These are phyloP conservation scores for Microtus pennsylvanicus DNA, from an alignment of 2,113 vertebrate species.

Conservation along the genomic window DNA sequence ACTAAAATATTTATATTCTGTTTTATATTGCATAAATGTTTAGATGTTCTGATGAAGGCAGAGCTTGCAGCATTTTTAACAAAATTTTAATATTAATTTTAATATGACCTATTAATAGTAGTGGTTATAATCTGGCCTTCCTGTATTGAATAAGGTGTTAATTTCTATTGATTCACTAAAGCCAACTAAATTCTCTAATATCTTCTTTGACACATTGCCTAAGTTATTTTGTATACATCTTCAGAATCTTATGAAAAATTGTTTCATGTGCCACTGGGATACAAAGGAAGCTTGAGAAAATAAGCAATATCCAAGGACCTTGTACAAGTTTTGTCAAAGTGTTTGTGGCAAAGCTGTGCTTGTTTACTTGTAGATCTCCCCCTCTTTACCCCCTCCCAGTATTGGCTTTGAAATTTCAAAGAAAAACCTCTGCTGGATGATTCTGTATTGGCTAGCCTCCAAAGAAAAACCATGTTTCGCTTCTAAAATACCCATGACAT, in stretches of 20 bases:
- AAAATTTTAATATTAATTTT: background rate
- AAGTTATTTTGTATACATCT: background rate
- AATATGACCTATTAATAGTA: background rate
- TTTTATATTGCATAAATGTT: background rate
- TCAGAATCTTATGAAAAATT: background rate
- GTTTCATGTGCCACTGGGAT: background rate
- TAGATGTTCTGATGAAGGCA: background rate
- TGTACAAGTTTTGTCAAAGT: background rate
- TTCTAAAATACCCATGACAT: slow-evolving; percentile 63
- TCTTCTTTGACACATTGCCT: background rate
- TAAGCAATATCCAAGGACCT: background rate
- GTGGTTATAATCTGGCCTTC: background rate
- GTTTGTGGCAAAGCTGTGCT: background rate
- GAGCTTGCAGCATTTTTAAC: background rate
- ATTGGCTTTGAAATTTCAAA: slow-evolving; percentile 54
- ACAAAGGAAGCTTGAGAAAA: slow-evolving; percentile 6
- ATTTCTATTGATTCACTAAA: slow-evolving; percentile 24
- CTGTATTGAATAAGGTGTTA: background rate
- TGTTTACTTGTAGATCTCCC: background rate
- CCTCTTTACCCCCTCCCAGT: background rate
- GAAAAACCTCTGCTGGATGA: slow-evolving; percentile 45
- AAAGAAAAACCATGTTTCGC: slow-evolving; percentile 66
- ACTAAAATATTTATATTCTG: background rate
- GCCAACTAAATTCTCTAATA: background rate
- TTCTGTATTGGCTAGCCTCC: slow-evolving; percentile 58